phyloP scores from a whole-genome alignment of 2,888 invertebrate genomes.

The Papilio demoleus region DNA sequence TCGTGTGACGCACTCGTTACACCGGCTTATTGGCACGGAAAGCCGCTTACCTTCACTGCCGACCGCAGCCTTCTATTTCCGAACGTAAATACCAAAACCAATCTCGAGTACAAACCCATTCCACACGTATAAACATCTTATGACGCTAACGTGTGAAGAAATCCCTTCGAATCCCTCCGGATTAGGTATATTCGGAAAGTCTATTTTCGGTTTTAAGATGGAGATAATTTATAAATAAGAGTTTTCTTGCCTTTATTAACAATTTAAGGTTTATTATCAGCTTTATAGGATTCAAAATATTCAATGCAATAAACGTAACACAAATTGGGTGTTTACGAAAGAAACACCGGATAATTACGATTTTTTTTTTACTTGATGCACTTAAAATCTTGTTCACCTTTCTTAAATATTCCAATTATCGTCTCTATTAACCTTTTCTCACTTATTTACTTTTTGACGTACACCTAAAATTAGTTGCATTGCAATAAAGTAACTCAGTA shows the following conservation, averaged over 20 bases:
- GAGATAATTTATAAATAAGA: background rate
- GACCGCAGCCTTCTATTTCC: conserved; percentile 54
- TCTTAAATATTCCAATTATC: background rate
- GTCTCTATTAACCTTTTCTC: background rate
- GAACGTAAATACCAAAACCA: conserved; percentile 54
- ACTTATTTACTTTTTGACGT: background rate
- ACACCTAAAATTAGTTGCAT: background rate
- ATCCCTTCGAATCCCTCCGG: background rate
- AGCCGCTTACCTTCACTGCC: conserved; percentile 75
- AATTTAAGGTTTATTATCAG: background rate
- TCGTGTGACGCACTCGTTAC: conserved; percentile 49
- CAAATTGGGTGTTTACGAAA: background rate
- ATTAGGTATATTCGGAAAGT: background rate
- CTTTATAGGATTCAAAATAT: background rate
- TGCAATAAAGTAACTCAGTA: background rate
- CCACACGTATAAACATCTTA: conserved; percentile 27
- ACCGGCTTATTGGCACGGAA: conserved; percentile 60
- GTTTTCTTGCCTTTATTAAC: background rate
- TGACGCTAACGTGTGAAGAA: conserved; percentile 6
- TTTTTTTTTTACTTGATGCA: too few species aligned
- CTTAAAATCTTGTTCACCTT: background rate
- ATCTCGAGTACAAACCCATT: conserved; percentile 34
- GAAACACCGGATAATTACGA: background rate
- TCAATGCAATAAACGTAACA: background rate
- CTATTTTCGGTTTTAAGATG: background rate